Evolutionary conservation across 2,888 invertebrate species (phyloP).

Genomic region (Heliconius hortense): DNA sequence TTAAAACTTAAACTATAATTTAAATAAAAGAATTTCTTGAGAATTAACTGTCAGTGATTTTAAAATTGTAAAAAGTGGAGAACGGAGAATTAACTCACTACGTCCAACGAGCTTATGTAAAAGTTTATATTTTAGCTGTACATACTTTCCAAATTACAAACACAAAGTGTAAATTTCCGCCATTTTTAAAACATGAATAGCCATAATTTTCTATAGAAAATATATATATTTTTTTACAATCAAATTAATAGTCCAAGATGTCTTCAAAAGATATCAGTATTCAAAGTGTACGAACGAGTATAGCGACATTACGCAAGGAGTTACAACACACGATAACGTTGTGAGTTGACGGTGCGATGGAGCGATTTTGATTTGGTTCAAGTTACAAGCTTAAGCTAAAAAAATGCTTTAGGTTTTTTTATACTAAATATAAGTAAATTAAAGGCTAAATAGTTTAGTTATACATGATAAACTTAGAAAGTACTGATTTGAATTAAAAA

Average conservation of each 20-base stretch:
- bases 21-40: neutral
- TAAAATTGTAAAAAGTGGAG: neutral
- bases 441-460: no score
- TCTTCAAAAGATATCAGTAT: slow-evolving; percentile 44
- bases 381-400: slow-evolving; percentile 51
- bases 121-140: neutral
- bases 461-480: no score
- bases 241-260: slow-evolving; percentile 23
- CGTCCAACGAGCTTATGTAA: neutral
- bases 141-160: neutral
- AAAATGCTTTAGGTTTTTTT: neutral
- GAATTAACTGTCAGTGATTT: neutral
- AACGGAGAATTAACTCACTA: neutral
- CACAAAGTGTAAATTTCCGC: neutral
- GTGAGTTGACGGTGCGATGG: slow-evolving; percentile 39
- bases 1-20: neutral
- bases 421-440: no score
- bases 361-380: slow-evolving; percentile 29
- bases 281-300: slow-evolving; percentile 46
- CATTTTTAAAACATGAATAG: neutral
- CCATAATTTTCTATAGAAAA: neutral
- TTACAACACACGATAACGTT: slow-evolving; percentile 60
- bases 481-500: neutral
- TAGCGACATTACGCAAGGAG: slow-evolving; percentile 68
- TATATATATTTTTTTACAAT: neutral